A percentile compares a stretch with the other conserved stretches of the same genome.
Evolutionary conservation across 2,113 vertebrate species (phyloP).

Genomic region (Gymnogyps californianus): DNA sequence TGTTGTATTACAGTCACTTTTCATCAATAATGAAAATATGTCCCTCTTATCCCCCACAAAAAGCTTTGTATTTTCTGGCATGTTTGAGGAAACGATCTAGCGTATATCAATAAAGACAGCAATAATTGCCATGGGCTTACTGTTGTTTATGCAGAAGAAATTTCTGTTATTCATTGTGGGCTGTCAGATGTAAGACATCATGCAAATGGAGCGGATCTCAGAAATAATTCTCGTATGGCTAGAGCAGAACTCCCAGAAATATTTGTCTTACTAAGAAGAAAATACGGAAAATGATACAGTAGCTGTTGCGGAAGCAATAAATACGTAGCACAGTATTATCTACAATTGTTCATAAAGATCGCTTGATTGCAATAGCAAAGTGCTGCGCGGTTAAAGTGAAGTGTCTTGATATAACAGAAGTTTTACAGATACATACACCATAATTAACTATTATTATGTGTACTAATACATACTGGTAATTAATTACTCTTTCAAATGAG

Average conservation of each 20-base stretch:
- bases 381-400: not conserved
- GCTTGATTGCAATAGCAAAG: not conserved
- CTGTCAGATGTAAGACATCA: not conserved
- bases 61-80: not conserved
- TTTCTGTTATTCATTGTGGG: not conserved
- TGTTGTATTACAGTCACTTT: not conserved
- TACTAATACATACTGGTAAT: not conserved
- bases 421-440: not conserved
- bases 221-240: not conserved
- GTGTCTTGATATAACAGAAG: not conserved
- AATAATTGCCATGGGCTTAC: not conserved
- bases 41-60: not conserved
- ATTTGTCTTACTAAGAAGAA: not conserved
- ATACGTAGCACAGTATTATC: fast-evolving
- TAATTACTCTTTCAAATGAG: not conserved
- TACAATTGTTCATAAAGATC: not conserved
- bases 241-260: not conserved
- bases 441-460: not conserved
- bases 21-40: not conserved
- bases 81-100: not conserved
- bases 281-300: not conserved
- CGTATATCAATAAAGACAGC: not conserved
- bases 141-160: not conserved
- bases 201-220: not conserved
- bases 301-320: not conserved